A percentile compares a stretch with the other conserved stretches of the same genome.
Conservation (phyloP, 2,888 invertebrate genomes). For the Alloscopus bannaensis region DNA sequence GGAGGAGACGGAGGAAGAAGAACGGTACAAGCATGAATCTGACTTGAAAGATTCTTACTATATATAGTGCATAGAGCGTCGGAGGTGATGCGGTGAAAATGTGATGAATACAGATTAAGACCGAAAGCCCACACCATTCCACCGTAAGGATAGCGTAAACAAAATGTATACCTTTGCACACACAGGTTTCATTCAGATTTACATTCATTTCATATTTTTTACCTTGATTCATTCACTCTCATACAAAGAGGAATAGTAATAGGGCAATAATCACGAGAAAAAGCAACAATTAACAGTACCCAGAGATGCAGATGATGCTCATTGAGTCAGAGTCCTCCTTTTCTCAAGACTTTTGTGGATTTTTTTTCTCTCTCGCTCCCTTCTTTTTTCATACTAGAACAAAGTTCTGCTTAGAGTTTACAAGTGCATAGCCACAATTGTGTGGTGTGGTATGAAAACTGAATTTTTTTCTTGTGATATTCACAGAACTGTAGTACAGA, state of each 20-base stretch:
- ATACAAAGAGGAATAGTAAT: conserved; percentile 41
- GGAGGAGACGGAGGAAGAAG: too few species aligned
- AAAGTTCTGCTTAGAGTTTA: background rate
- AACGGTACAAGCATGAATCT: too few species aligned
- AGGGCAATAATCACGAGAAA: conserved; percentile 45
- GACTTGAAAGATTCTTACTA: background rate
- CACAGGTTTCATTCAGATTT: conserved; percentile 50
- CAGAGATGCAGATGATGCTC: conserved; percentile 51
- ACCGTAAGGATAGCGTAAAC: background rate
- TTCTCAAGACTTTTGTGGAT: conserved; percentile 23
- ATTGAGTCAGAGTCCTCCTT: conserved; percentile 36
- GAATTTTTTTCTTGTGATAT: too few species aligned
- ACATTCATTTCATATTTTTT: conserved; percentile 40
- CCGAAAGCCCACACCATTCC: conserved; percentile 13
- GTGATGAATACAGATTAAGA: conserved; percentile 30
- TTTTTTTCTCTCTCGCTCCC: conserved; percentile 7
- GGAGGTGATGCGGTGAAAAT: conserved; percentile 43
- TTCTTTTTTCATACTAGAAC: background rate
- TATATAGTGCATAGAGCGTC: conserved; percentile 20
- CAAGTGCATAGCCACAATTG: too few species aligned
- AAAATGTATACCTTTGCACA: background rate
- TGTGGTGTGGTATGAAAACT: too few species aligned
- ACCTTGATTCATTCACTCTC: conserved; percentile 49
- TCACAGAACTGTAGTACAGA: too few species aligned
- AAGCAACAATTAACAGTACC: conserved; percentile 58